A percentile compares a stretch with the other conserved stretches of the same genome.
These are phyloP conservation scores for Leptonema lineaticorne DNA, from an alignment of 1,140 invertebrate species.

Conservation along the genomic window DNA sequence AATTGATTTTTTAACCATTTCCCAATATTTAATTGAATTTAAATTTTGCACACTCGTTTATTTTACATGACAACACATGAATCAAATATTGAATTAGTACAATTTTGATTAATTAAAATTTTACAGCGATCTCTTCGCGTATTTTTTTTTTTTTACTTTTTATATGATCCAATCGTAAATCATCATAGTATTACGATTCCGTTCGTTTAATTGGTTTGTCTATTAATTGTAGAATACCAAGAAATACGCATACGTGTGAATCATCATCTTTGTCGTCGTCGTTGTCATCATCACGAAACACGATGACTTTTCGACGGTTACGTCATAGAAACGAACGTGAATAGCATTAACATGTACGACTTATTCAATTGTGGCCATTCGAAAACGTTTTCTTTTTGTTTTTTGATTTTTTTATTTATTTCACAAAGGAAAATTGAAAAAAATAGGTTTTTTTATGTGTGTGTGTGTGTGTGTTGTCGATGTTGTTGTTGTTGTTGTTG, in stretches of 20 bases:
- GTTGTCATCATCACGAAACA: background rate
- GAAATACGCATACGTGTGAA: background rate
- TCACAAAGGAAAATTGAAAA: background rate
- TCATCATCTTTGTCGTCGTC: background rate
- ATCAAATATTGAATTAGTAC: background rate
- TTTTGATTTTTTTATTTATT: background rate
- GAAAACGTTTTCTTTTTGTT: background rate
- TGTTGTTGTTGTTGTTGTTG: no score
- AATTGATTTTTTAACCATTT: no score
- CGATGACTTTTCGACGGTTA: constrained; percentile 4
- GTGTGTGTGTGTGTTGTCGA: no score
- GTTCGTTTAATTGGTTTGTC: background rate
- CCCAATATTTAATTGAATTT: no score
- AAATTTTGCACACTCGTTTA: no score
- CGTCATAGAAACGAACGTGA: background rate
- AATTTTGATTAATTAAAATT: no score
- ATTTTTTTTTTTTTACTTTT: background rate
- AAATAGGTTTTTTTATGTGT: no score
- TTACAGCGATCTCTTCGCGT: no score
- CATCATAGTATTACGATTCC: background rate
- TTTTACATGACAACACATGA: background rate
- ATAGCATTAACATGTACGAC: background rate
- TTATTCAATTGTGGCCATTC: background rate
- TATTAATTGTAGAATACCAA: background rate
- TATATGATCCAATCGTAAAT: background rate